Evolutionary conservation across 1,140 invertebrate species (phyloP).

Genomic region (Amyelois transitella): DNA sequence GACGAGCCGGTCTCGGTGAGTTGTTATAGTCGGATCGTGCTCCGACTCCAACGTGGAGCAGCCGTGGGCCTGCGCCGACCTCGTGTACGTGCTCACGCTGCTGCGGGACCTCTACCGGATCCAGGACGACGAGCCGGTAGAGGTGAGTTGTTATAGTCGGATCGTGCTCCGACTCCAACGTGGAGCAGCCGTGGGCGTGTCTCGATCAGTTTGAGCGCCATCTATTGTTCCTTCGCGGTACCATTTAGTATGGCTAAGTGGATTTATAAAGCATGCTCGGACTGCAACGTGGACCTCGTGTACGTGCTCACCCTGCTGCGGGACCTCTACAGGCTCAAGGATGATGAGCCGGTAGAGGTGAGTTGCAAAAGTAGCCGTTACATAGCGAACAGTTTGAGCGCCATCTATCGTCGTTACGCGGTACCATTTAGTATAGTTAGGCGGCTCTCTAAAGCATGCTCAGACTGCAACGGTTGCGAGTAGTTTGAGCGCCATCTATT

Average conservation of each 20-base stretch:
- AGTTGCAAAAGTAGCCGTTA: too few species aligned
- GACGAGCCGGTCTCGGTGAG: slow-evolving; percentile 82
- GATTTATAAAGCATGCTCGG: too few species aligned
- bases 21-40: slow-evolving; percentile 47
- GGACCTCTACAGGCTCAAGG: slow-evolving; percentile 86
- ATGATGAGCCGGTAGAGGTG: slow-evolving; percentile 83
- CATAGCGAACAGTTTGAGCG: too few species aligned
- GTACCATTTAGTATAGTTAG: too few species aligned
- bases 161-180: slow-evolving; percentile 80
- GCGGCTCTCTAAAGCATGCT: too few species aligned
- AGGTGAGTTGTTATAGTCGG: too few species aligned
- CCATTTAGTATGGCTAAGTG: too few species aligned
- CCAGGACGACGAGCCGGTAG: slow-evolving; percentile 78
- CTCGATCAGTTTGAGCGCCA: too few species aligned
- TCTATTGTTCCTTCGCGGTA: too few species aligned
- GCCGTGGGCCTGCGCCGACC: slow-evolving; percentile 91
- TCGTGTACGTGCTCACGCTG: slow-evolving; percentile 90
- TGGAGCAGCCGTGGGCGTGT: slow-evolving; percentile 91
- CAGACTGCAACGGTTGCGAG: too few species aligned
- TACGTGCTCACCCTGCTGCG: slow-evolving; percentile 89
- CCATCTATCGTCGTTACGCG: too few species aligned
- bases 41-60: slow-evolving; percentile 85
- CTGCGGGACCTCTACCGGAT: slow-evolving; percentile 85
- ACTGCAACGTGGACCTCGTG: slow-evolving; percentile 89
- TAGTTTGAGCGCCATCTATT: too few species aligned